Evolutionary conservation across 2,113 vertebrate species (phyloP).

Genomic region (Dipodomys merriami): DNA sequence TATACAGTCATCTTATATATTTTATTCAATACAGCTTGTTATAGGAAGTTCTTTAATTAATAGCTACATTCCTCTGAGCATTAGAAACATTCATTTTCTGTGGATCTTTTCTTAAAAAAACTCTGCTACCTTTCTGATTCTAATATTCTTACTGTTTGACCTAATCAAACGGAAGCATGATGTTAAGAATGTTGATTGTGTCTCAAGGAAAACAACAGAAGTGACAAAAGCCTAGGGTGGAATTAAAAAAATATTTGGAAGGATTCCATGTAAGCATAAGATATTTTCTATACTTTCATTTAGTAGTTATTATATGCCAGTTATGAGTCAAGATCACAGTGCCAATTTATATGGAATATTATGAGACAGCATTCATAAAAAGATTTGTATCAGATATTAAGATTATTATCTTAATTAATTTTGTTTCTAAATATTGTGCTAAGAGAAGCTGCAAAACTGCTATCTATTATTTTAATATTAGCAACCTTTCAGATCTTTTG

Average conservation of each 20-base stretch:
- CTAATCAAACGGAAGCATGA: constrained; percentile 32
- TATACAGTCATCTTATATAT: neutral
- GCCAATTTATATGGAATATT: constrained; percentile 45
- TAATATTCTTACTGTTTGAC: constrained; percentile 59
- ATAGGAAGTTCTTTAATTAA: constrained; percentile 20
- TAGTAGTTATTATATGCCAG: constrained; percentile 51
- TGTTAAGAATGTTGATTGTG: constrained; percentile 45
- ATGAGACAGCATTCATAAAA: constrained; percentile 36
- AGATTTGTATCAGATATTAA: constrained; percentile 64
- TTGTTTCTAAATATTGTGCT: constrained; percentile 71
- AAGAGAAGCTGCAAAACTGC: constrained; percentile 44
- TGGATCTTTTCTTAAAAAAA: neutral
- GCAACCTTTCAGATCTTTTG: neutral
- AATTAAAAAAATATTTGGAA: constrained; percentile 47
- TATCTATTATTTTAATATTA: constrained; percentile 20
- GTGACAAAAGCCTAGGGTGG: constrained; percentile 6
- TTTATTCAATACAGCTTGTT: neutral
- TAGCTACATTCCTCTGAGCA: constrained; percentile 9
- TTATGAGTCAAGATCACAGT: constrained; percentile 55
- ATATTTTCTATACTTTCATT: constrained; percentile 63
- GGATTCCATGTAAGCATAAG: neutral
- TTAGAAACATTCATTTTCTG: constrained; percentile 19
- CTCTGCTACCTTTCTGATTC: constrained; percentile 44
- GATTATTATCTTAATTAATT: constrained; percentile 74
- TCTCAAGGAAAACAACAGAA: constrained; percentile 45